These are phyloP conservation scores for Pandemis cinnamomeana DNA, from an alignment of 2,888 invertebrate species.

Conservation along the genomic window DNA sequence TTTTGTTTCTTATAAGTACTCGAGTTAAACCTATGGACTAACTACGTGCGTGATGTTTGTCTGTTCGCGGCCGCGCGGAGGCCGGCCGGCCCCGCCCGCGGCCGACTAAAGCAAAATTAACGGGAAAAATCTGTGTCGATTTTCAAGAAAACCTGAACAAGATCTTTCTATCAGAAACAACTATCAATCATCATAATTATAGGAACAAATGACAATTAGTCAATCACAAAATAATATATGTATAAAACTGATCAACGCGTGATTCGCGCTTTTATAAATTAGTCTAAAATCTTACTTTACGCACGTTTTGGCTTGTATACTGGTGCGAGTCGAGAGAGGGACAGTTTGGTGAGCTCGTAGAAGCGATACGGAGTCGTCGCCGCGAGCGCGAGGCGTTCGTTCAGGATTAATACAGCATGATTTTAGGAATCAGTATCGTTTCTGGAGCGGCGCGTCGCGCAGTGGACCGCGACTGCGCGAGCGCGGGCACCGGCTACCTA, in stretches of 20 bases:
- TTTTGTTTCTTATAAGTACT: slow-evolving; percentile 84
- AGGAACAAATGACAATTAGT: slow-evolving; percentile 83
- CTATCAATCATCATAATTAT: slow-evolving; percentile 76
- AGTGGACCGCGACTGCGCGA: slow-evolving; percentile 65
- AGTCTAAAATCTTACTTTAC: slow-evolving; percentile 74
- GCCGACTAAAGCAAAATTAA: slow-evolving; percentile 62
- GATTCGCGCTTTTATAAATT: slow-evolving; percentile 75
- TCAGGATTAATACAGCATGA: background rate
- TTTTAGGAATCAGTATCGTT: slow-evolving; percentile 49
- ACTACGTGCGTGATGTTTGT: slow-evolving; percentile 72
- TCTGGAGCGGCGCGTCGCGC: slow-evolving; percentile 53
- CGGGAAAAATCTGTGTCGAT: slow-evolving; percentile 79
- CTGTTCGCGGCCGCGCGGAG: slow-evolving; percentile 19
- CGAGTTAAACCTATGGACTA: slow-evolving; percentile 78
- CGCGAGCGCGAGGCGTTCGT: slow-evolving; percentile 7
- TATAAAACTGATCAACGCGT: slow-evolving; percentile 76
- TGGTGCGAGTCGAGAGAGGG: slow-evolving; percentile 79
- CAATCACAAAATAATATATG: slow-evolving; percentile 78
- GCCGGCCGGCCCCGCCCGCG: slow-evolving; percentile 32
- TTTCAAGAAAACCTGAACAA: slow-evolving; percentile 82
- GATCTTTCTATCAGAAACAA: slow-evolving; percentile 70
- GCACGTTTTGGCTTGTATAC: slow-evolving; percentile 81
- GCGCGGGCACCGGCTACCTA: slow-evolving; percentile 68
- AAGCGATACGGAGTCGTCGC: slow-evolving; percentile 52
- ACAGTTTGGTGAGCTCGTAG: slow-evolving; percentile 66